Evolutionary conservation across 2,113 vertebrate genomes (phyloP), one percentile per base, ranked within the genome.

Genomic region (Oryzias curvinotus): DNA sequence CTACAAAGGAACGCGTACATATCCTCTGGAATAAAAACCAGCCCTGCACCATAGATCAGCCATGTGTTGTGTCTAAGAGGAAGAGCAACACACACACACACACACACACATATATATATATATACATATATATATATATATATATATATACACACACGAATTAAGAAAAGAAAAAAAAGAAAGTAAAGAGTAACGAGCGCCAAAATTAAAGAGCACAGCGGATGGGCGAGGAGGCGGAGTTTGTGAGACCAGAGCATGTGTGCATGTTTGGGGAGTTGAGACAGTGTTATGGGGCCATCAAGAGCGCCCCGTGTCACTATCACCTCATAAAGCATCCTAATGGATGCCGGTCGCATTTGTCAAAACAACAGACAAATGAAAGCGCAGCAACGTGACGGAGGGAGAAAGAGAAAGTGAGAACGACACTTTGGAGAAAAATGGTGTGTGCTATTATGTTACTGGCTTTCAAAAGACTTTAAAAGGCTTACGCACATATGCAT

Each of bases 241-340:
- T 21, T 59, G 41, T n/a, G 65, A 78, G 57, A 63, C 42, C 65
- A 57, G 15, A 68, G 63, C 56, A 52, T 55, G 63, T 66, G 68
- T 70, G 64, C 64, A 64, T 68, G 71, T 57, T 45, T 45, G 71
- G 62, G 61, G 74, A 74, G 76, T 61, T 77, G 68, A 84, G 77
- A 66, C 50, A 44, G 58, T 68, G 77, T 73, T 78, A 66, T 16
- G 79, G 72, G 70, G 76, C 78, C 50, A 52, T 80, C 68, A 77
- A 70, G 76, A 75, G 80, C 61, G 81, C 78, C 87, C 78, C 36
- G 64, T 81, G 80, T 91, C 84, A 85, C 76, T 77, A 49, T 73
- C 89, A 92, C 87, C 89, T 89, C 89, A 91, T 92, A 82, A 86
- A 90, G 47, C 82, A 88, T 72, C 71, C 58, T 89, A 90, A 92